Evolutionary conservation across 2,888 invertebrate species (phyloP), one percentile per base, ranked within the genome.

Genomic region (Drosophila tripunctata): DNA sequence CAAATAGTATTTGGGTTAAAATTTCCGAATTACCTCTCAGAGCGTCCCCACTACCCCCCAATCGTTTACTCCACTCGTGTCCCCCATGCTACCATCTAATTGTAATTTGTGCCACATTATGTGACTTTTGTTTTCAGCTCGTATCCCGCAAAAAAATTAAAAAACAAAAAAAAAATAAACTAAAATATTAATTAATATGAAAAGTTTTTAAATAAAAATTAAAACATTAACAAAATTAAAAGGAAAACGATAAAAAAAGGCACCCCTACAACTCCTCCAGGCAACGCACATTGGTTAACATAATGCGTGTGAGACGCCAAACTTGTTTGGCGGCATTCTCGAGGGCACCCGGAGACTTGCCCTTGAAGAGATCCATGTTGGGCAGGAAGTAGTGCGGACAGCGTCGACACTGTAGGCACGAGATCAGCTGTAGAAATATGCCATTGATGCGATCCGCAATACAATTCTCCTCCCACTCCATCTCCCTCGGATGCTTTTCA

Each of bases 331-430:
- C 97, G 4, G 97, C 97, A 91, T 96, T 97, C 92, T 98, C 98
- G 85, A 98, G 93, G 4, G 96, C 95, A 81, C 96, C 95, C 72
- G 96, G 96, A 48, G 96, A 96, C 91, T 97, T 97, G 58, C 97
- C 98, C 91, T 97, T 96, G 92, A 99, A 97, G 64, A 99, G 92
- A 92, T 98, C 98, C 90, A 98, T 94, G 89, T 96, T 96, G 21
- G 98, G 98, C 76, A 98, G 93, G 92, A 98, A 98, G 91, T 98
- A 98, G 92, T 99, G 98, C 31, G 98, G 98, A 91, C 98, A 99
- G 61, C 97, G 93, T 52, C 98, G 94, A 91, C 98, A 98, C 92
- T 99, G 98, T 77, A 98, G 93, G 90, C 98, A 98, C 22, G 97
- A 97, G 86, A 99, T 98, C 89, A 99, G 92, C 92, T 98, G 98